Evolutionary conservation across 2,797 vertebrate genomes (phyloP).

Genomic region (Dendrocincla tyrannina): DNA sequence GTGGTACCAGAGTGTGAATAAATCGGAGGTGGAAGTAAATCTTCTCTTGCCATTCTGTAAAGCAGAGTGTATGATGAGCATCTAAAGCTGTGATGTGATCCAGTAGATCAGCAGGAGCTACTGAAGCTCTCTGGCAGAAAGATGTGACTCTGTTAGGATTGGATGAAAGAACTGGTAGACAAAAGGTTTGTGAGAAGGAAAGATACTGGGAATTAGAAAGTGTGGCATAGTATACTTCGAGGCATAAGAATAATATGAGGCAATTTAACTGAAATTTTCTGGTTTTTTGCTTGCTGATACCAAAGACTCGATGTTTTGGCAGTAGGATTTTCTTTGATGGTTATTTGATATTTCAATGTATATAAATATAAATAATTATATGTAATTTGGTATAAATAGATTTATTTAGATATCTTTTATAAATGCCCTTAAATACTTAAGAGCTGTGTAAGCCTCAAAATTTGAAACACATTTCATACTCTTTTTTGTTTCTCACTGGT

Average conservation of each 20-base stretch:
- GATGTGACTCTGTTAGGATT: not conserved
- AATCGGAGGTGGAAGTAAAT: not conserved
- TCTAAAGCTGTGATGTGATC: not conserved
- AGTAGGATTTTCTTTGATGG: not conserved
- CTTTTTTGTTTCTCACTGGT: not conserved
- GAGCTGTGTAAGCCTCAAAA: not conserved
- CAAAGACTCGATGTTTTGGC: not conserved
- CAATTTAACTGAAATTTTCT: not conserved
- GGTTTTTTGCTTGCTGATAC: not conserved
- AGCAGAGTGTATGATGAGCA: not conserved
- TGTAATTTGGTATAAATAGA: not conserved
- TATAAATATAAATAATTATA: not conserved
- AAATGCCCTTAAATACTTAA: not conserved
- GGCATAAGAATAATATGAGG: not conserved
- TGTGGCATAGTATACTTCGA: not conserved
- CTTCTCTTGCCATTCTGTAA: not conserved
- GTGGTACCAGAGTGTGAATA: not conserved
- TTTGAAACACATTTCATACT: slow-evolving; percentile 2
- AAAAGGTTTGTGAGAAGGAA: not conserved
- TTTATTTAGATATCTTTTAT: not conserved
- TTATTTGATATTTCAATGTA: not conserved
- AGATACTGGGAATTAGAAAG: not conserved
- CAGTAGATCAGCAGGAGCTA: not conserved
- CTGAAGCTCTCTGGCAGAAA: not conserved
- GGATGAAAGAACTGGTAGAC: not conserved